phyloP scores from a whole-genome alignment of 2,113 vertebrate genomes.

The Tenrec ecaudatus region DNA sequence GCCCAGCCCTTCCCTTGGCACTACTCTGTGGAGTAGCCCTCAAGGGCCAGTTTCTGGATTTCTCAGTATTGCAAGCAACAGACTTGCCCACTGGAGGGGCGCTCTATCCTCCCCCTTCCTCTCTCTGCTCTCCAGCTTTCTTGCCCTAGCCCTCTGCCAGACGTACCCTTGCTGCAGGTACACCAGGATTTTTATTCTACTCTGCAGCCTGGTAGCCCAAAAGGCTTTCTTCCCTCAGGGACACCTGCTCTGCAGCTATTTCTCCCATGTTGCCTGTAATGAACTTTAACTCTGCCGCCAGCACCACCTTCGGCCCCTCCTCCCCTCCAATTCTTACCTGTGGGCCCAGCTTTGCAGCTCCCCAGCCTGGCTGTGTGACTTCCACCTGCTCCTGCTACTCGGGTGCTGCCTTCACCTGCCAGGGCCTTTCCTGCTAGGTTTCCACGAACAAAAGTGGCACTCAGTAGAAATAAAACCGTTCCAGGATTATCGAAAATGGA shows the following conservation, averaged over 20 bases:
- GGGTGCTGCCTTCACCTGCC: too few relatives aligned
- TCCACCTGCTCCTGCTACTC: too few relatives aligned
- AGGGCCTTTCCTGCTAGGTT: too few relatives aligned
- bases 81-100: conserved; percentile 83
- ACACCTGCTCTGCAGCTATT: too few relatives aligned
- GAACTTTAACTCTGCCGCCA: too few relatives aligned
- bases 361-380: not conserved
- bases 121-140: conserved; percentile 84
- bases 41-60: conserved; percentile 87
- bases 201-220: conserved; percentile 83
- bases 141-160: conserved; percentile 84
- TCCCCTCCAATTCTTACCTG: too few relatives aligned
- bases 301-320: too few relatives aligned
- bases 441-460: too few relatives aligned
- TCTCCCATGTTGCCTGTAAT: too few relatives aligned
- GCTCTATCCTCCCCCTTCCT: conserved; percentile 85
- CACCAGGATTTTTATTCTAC: conserved; percentile 85
- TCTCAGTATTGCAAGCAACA: conserved; percentile 82
- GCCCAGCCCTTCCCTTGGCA: conserved; percentile 76
- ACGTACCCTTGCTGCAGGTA: conserved; percentile 85
- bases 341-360: too few relatives aligned
- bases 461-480: too few relatives aligned
- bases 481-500: too few relatives aligned
- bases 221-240: conserved; percentile 71
- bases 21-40: conserved; percentile 84